Evolutionary conservation across 53 echinoderm and acorn worm species (phyloP), one percentile per base, ranked within the genome.

Genomic region (Holothuria leucospilota): DNA sequence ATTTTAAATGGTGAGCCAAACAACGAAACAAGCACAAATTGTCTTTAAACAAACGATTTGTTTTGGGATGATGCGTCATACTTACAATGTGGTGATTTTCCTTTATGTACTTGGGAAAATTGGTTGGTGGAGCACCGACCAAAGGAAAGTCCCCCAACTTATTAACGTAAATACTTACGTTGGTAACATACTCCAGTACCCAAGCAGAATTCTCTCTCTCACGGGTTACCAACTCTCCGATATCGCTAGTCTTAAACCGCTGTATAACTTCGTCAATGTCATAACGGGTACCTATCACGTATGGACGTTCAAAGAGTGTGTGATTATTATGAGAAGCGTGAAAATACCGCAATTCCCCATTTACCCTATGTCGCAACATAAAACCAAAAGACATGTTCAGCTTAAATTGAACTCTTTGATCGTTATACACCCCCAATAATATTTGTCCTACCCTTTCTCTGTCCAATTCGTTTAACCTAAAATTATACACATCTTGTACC

Each of bases 11-110:
- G 41, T 26, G 18, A 81, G 38, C 63, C 20, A 81, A 62, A 28
- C 40, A 81, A 18, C 82, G 62, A 81, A 81, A 62, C 21, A 81
- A 23, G 63, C 82, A 81, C 61, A 81, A 62, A 39, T 81, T 38
- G 62, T 81, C 82, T 39, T 28, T 38, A 28, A 25, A 9, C 6
- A 52, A 29, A 13, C 16, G 10, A 18, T 52, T n/a, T 52, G 78
- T 78, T 56, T 52, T 78, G 58, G 23, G 51, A 20, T 2, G n/a
- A 61, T 60, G 28, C 62, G 82, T 62, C 82, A 81, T 63, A 29
- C 11, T 20, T 38, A 81, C 23, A 11, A 81, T 10, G 21, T 81
- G 63, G 4, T 9, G 63, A 62, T 61, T 81, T 13, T 62, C 64
- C 49, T 39, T n/a, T n/a, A n/a, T n/a, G n/a, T 39, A 40, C 20